phyloP scores from a whole-genome alignment of 2,797 vertebrate species.

The Capromys pilorides region DNA sequence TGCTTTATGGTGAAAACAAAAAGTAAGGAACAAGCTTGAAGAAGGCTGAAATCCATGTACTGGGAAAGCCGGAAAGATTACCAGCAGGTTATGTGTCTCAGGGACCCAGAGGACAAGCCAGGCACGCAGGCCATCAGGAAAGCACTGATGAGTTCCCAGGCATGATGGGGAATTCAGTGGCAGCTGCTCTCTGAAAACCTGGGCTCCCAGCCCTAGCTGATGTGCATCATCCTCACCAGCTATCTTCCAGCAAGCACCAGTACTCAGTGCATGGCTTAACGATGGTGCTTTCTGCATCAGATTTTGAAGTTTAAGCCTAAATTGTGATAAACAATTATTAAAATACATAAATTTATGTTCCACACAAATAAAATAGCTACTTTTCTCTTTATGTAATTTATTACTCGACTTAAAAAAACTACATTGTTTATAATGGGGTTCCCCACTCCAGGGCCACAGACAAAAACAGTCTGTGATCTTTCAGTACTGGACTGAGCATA shows the following conservation, averaged over 20 bases:
- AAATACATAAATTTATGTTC: not conserved
- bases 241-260: not conserved
- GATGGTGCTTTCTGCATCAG: not conserved
- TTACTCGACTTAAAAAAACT: not conserved
- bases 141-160: rapidly evolving
- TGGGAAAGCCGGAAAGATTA: not conserved
- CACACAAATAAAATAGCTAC: not conserved
- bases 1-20: not conserved
- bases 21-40: not conserved
- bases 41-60: not conserved
- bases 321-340: not conserved
- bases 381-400: constrained; percentile 9
- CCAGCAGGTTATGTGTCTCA: not conserved
- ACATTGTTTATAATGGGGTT: not conserved
- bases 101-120: not conserved
- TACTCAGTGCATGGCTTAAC: not conserved
- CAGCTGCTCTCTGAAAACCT: not conserved
- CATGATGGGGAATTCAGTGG: not conserved
- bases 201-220: not conserved
- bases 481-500: not conserved
- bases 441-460: not conserved
- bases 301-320: not conserved
- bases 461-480: not conserved
- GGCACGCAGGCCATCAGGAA: not conserved
- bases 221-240: rapidly evolving